Conservation (phyloP, 2,797 vertebrate species). For the Falco novaeseelandiae region DNA sequence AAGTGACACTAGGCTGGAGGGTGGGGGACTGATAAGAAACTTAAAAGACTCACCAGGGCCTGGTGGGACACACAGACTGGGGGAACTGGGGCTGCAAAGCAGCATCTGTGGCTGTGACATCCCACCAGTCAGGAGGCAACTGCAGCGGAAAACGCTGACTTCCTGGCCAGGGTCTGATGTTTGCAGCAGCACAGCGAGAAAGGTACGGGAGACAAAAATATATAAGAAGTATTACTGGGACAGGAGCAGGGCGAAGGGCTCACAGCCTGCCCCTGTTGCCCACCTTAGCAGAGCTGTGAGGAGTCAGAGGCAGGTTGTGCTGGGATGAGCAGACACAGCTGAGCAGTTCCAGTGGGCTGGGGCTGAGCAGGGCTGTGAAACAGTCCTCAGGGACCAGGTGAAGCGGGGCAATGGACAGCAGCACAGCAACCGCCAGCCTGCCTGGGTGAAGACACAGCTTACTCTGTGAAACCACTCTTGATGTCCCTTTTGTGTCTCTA, state of each 20-base stretch:
- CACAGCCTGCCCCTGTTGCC: not conserved
- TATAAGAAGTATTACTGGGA: no score
- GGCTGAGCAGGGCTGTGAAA: not conserved
- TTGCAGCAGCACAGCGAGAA: not conserved
- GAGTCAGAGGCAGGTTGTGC: no score
- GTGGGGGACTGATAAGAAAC: fast-evolving
- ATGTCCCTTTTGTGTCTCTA: not conserved
- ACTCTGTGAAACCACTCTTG: not conserved
- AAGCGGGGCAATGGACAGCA: not conserved
- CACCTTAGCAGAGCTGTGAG: not conserved
- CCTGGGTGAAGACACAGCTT: no score
- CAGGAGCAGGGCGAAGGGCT: not conserved
- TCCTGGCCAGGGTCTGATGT: not conserved
- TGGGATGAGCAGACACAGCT: not conserved
- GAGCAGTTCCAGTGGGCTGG: not conserved
- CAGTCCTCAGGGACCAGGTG: not conserved
- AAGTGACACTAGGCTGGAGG: not conserved
- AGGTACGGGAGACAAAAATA: not conserved
- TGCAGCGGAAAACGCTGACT: not conserved
- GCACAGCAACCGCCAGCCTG: not conserved
- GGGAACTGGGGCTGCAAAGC: not conserved
- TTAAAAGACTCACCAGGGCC: no score
- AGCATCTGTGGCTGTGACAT: not conserved
- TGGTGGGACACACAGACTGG: not conserved
- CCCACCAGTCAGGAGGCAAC: no score